Conservation (phyloP, 1,140 invertebrate genomes). For the Sogatella furcifera region DNA sequence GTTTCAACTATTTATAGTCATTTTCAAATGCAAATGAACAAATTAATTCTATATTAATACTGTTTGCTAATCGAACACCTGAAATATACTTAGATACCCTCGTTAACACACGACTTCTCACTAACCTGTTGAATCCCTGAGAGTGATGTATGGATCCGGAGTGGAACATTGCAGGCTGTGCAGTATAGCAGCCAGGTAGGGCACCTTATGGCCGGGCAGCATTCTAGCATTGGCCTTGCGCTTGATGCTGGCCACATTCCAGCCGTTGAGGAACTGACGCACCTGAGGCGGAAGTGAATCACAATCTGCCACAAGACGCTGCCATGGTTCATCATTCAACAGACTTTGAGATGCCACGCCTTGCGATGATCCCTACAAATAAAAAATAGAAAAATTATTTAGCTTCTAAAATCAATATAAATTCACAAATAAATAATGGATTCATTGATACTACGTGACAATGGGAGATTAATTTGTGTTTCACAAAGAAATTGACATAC, state of each 20-base stretch:
- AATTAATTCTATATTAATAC: too few species aligned
- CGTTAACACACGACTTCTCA: neutral
- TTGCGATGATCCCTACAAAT: conserved; percentile 15
- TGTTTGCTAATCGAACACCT: too few species aligned
- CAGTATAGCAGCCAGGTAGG: conserved; percentile 21
- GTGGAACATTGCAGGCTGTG: conserved; percentile 18
- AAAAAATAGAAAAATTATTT: neutral
- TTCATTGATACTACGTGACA: too few species aligned
- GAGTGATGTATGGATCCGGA: conserved; percentile 18
- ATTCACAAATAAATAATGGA: too few species aligned
- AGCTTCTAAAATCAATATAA: neutral
- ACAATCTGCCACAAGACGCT: conserved; percentile 13
- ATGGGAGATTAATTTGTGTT: too few species aligned
- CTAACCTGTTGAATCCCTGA: conserved; percentile 21
- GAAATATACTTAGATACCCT: too few species aligned
- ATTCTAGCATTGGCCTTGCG: conserved; percentile 14
- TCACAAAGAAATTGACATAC: too few species aligned
- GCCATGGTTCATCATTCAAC: conserved; percentile 19
- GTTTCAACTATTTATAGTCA: too few species aligned
- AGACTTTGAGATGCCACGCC: conserved; percentile 4
- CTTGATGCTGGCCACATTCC: conserved; percentile 18
- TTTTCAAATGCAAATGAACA: too few species aligned
- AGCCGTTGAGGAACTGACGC: conserved; percentile 4
- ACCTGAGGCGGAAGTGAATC: neutral
- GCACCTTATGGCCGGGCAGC: conserved; percentile 17